phyloP scores from a whole-genome alignment of 1,140 invertebrate species.

The Trissolcus basalis region DNA sequence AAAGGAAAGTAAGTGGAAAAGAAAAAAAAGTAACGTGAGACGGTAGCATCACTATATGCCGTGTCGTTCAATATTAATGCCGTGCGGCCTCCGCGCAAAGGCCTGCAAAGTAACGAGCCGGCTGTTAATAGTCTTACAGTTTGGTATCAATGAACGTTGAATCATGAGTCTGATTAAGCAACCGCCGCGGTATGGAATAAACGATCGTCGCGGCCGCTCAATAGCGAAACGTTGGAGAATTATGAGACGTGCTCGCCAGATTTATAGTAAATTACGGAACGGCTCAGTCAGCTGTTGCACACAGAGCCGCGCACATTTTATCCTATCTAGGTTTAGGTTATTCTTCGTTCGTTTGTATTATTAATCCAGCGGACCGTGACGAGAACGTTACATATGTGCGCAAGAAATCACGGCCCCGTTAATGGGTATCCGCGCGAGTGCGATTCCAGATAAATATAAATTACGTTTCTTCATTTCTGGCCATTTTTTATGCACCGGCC shows the following conservation, averaged over 20 bases:
- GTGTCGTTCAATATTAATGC: conserved; percentile 62
- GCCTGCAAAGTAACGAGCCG: conserved; percentile 54
- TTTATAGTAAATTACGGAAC: conserved; percentile 56
- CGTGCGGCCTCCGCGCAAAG: conserved; percentile 57
- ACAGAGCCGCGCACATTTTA: conserved; percentile 33
- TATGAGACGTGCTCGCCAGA: conserved; percentile 57
- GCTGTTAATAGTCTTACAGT: conserved; percentile 52
- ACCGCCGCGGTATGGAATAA: conserved; percentile 53
- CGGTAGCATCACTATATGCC: conserved; percentile 55
- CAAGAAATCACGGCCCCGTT: conserved; percentile 31
- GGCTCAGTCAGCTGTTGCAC: conserved; percentile 50
- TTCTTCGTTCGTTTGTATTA: conserved; percentile 39
- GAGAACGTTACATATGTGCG: conserved; percentile 21
- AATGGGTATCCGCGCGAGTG: conserved; percentile 34
- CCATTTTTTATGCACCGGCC: conserved; percentile 22
- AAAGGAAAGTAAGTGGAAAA: conserved; percentile 2
- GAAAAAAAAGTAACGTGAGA: conserved; percentile 34
- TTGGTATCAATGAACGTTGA: conserved; percentile 60
- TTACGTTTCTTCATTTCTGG: conserved; percentile 35
- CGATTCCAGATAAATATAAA: conserved; percentile 44
- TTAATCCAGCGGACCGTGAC: conserved; percentile 42
- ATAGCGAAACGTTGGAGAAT: conserved; percentile 49
- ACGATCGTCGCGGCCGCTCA: conserved; percentile 53
- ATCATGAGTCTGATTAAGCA: conserved; percentile 59
- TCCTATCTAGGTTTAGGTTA: conserved; percentile 54